These are phyloP conservation scores for Fragum fragum DNA, from an alignment of 2,888 invertebrate species.

Conservation along the genomic window DNA sequence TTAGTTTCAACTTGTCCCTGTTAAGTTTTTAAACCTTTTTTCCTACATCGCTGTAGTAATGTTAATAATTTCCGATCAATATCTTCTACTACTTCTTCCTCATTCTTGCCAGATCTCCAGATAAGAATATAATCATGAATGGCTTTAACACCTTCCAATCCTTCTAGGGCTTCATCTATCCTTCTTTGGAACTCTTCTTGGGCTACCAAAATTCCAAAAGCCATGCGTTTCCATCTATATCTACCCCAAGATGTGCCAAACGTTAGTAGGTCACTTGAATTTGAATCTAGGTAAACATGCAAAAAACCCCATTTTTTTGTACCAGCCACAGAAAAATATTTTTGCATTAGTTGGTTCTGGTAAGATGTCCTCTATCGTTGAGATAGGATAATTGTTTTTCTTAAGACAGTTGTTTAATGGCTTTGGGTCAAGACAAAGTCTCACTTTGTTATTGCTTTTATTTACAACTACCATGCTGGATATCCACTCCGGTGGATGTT, in stretches of 20 bases:
- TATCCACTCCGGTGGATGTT: conserved; percentile 63
- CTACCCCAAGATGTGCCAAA: conserved; percentile 52
- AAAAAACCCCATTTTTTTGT: conserved; percentile 47
- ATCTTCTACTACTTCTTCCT: conserved; percentile 15
- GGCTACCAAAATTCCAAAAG: conserved; percentile 57
- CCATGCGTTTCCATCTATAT: conserved; percentile 44
- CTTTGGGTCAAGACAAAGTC: conserved; percentile 65
- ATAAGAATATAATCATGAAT: conserved; percentile 46
- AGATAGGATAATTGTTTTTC: conserved; percentile 55
- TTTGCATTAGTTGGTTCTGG: conserved; percentile 41
- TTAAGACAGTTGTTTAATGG: conserved; percentile 60
- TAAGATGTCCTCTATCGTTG: conserved; percentile 59
- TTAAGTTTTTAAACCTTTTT: conserved; percentile 31
- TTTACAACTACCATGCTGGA: no score
- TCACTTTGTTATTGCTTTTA: conserved; percentile 30
- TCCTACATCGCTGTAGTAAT: conserved; percentile 21
- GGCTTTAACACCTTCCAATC: conserved; percentile 29
- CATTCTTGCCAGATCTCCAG: conserved; percentile 32
- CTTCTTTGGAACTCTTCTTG: conserved; percentile 49
- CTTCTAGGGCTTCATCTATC: conserved; percentile 40
- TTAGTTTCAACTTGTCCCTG: conserved; percentile 39
- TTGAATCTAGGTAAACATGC: conserved; percentile 40
- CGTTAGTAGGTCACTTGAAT: conserved; percentile 38
- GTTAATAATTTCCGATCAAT: conserved; percentile 31
- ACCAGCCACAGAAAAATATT: conserved; percentile 44